Evolutionary conservation across 2,797 vertebrate species (phyloP), one percentile per base, ranked within the genome.

Genomic region (Morelia viridis): DNA sequence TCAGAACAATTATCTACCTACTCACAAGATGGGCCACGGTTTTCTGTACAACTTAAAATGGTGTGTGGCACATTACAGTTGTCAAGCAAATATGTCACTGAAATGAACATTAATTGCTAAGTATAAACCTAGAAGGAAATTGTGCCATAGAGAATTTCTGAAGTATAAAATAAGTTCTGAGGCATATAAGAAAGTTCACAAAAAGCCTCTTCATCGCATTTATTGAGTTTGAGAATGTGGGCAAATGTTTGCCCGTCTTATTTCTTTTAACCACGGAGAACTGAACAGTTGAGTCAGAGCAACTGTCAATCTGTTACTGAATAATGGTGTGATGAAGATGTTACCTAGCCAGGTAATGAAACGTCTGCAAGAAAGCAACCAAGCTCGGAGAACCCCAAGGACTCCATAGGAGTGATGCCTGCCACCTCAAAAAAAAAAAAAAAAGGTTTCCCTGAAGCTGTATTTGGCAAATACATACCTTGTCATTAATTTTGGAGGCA

Each of bases 41-140:
- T 90, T 90, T 90, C 68, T 61, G 4, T 50, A 61, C 41, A 58
- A 83, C 22, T 76, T 90, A 22, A 90, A 60, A 17, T 19, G 56
- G 13, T 22, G 13, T 80, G 56, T 26, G 58, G 12, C 57, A 50
- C 24, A 60, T 46, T 61, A 50, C 6, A 10, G 35, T 83, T 90
- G 35, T 90, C 56, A 83, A 80, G 89, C 68, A 60, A 90, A 83
- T 83, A 83, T 90, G 35, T 46, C 46, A 83, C 57, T 83, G 17
- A 83, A 60, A 83, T n/a, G 71, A 90, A 19, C 26, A 83, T 28
- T 61, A 83, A 19, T 83, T 61, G 11, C 68, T 19, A 28, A 41
- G 35, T 58, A 80, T 76, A 35, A 41, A 76, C 28, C n/a, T 41
- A 19, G 31, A 12, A 60, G 56, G 57, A 83, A 90, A 90, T 5